Conservation (phyloP, 2,113 vertebrate genomes). For the Siniperca knerii region DNA sequence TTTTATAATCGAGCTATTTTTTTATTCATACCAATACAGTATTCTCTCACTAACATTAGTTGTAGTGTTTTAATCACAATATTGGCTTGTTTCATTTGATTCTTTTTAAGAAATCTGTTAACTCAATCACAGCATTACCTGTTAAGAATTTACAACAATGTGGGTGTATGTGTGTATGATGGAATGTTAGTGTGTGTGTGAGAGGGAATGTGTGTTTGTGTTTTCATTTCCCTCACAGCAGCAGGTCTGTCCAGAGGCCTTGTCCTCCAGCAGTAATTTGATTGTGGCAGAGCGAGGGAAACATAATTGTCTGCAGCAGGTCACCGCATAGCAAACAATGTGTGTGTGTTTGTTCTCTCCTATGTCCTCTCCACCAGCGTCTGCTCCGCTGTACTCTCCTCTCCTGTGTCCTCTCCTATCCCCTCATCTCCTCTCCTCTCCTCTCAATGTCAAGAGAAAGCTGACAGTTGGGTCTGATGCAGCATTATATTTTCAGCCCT, state of each 20-base stretch:
- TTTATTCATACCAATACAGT: neutral
- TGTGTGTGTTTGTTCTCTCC: constrained; percentile 20
- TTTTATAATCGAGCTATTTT: neutral
- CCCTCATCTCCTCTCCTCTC: constrained; percentile 7
- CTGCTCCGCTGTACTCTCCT: neutral
- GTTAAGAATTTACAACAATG: neutral
- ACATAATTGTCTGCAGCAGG: constrained; percentile 71
- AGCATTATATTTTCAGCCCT: constrained; percentile 71
- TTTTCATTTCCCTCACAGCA: constrained; percentile 28
- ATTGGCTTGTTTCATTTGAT: neutral
- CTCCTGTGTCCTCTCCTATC: neutral
- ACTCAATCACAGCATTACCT: neutral
- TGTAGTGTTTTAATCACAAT: too few species aligned
- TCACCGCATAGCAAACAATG: constrained; percentile 63
- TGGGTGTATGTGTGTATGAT: neutral
- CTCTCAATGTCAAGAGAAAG: constrained; percentile 77
- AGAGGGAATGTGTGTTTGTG: neutral
- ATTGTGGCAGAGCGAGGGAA: constrained; percentile 69
- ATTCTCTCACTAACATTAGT: too few species aligned
- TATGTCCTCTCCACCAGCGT: neutral
- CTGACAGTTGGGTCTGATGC: constrained; percentile 79
- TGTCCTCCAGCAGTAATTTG: constrained; percentile 76
- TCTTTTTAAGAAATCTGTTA: neutral
- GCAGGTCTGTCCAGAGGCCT: constrained; percentile 57
- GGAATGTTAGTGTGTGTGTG: neutral